Percentiles rank a stretch among this genome's conserved stretches.
Evolutionary conservation across 2,797 vertebrate genomes (phyloP).

Genomic region (Diplodus sargus): DNA sequence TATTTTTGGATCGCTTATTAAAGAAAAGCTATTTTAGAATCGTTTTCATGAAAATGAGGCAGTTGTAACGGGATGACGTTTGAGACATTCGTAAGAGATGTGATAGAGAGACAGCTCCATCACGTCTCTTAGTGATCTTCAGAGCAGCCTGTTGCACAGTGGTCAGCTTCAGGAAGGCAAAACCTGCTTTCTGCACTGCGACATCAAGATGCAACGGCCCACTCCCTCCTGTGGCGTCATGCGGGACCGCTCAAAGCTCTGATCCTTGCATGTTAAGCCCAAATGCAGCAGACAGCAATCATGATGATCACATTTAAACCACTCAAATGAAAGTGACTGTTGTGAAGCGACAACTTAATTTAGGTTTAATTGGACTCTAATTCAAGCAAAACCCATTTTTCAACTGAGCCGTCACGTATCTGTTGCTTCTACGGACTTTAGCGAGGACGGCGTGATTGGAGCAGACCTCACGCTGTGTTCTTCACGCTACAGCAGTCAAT

Average conservation of each 20-base stretch:
- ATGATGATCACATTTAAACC: neutral
- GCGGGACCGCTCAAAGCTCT: slow-evolving; percentile 4
- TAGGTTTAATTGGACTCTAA: neutral
- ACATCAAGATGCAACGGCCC: slow-evolving; percentile 56
- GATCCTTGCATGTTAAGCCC: neutral
- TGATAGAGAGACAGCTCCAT: neutral
- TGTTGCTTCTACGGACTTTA: slow-evolving; percentile 10
- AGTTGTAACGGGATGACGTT: neutral
- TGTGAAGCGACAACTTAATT: neutral
- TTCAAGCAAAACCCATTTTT: neutral
- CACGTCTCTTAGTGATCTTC: neutral
- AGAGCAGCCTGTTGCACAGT: slow-evolving; percentile 59
- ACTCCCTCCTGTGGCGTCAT: slow-evolving; percentile 58
- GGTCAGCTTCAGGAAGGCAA: slow-evolving; percentile 6
- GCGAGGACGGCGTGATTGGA: neutral
- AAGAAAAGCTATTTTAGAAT: neutral
- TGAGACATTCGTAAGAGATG: neutral
- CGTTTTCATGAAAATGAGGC: neutral
- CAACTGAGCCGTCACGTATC: neutral
- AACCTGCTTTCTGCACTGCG: slow-evolving; percentile 74
- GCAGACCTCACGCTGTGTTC: neutral
- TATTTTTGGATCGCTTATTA: neutral
- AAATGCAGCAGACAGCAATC: neutral
- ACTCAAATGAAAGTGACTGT: neutral
- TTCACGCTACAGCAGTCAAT: neutral